phyloP scores from a whole-genome alignment of 2,797 vertebrate species.

The Antrozous pallidus region DNA sequence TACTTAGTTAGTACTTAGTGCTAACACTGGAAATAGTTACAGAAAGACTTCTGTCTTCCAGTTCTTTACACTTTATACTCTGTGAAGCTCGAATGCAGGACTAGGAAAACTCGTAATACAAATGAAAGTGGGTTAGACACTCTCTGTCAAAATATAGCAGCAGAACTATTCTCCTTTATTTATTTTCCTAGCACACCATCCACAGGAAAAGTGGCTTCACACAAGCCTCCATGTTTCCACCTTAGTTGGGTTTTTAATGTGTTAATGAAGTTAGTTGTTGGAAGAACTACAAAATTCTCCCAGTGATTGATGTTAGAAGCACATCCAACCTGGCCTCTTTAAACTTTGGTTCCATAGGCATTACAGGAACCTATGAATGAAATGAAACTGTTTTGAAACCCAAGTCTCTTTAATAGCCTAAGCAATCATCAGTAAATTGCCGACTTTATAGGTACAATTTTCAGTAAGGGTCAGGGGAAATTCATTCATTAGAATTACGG shows the following conservation, averaged over 20 bases:
- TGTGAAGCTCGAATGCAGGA: neutral
- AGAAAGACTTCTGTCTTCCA: neutral
- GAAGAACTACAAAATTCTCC: neutral
- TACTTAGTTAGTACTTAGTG: neutral
- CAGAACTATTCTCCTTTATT: neutral
- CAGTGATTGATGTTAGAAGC: neutral
- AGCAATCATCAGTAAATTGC: slow-evolving; percentile 74
- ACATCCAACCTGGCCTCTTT: neutral
- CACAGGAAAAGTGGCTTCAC: neutral
- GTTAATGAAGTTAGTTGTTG: slow-evolving; percentile 37
- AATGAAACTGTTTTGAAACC: slow-evolving; percentile 68
- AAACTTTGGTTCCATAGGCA: slow-evolving; percentile 62
- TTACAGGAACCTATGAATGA: slow-evolving; percentile 70
- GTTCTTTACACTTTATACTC: neutral
- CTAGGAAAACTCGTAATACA: neutral
- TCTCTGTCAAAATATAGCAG: neutral
- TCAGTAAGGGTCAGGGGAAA: slow-evolving; percentile 82
- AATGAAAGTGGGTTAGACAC: neutral
- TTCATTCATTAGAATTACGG: slow-evolving; percentile 85
- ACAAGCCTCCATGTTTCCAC: neutral
- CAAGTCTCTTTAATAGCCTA: slow-evolving; percentile 56
- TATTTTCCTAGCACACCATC: neutral
- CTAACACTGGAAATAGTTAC: neutral
- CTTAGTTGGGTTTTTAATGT: neutral
- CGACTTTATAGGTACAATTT: slow-evolving; percentile 80